Evolutionary conservation across 1,140 invertebrate species (phyloP).

Genomic region (Halesus radiatus): DNA sequence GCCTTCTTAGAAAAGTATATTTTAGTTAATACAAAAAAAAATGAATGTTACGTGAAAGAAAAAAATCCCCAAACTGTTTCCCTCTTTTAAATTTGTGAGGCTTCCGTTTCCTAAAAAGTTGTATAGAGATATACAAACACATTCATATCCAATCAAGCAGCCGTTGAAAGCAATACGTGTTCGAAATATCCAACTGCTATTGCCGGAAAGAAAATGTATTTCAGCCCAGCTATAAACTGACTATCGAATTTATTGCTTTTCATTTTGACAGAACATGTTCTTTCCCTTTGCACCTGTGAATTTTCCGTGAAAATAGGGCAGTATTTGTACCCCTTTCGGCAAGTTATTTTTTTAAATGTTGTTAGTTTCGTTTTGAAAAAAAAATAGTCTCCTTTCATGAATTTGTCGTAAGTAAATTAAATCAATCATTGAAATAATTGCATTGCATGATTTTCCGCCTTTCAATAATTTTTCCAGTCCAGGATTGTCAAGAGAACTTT

Average conservation of each 20-base stretch:
- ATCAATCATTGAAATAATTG: no score
- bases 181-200: constrained; percentile 17
- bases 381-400: no score
- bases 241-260: constrained; percentile 43
- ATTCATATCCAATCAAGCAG: constrained; percentile 36
- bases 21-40: no score
- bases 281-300: constrained; percentile 26
- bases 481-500: no score
- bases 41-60: no score
- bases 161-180: constrained; percentile 39
- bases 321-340: neutral
- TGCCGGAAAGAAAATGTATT: constrained; percentile 22
- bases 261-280: constrained; percentile 36
- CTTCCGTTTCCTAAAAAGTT: constrained; percentile 1
- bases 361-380: neutral
- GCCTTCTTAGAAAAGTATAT: no score
- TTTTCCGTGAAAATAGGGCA: constrained; percentile 3
- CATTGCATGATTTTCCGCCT: no score
- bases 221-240: constrained; percentile 12
- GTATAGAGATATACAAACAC: constrained; percentile 18
- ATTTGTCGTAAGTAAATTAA: no score
- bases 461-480: no score
- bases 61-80: neutral
- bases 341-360: neutral
- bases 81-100: neutral